Base-by-base conservation (phyloP, 2,113 vertebrate species). In the Colius striatus region DNA sequence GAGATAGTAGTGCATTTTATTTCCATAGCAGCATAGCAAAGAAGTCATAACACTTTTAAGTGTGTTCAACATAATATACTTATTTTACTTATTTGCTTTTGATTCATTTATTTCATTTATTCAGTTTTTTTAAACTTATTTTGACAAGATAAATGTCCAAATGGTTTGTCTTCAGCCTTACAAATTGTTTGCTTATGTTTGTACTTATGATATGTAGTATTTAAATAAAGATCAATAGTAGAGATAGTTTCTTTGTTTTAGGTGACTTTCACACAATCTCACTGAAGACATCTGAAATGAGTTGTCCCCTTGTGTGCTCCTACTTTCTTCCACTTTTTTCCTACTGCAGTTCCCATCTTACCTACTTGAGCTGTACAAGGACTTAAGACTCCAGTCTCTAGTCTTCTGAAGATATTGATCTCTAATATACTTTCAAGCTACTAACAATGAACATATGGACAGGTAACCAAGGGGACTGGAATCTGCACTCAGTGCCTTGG, bases 221-320 rank as follows among this genome's bases (percentile, higher is more conserved):
- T 55, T 27, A 43, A 74, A 63, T 10, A 22, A 53, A 82, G 65
- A 43, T n/a, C 5, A 12, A 3, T 16, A 45, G 5, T 32, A 51
- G 82, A 83, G 21, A 32, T 2, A 16, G 6, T 13, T 50, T 15
- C 1, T 22, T 29, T 30, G 36, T 74, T 55, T 60, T 25, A 26
- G 5, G 5, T 38, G 16, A 72, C n/a, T 62, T 76, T 73, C 5
- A 25, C 43, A 18, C 2, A 43, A 2, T 72, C 15, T 80, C 23
- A 17, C 50, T 82, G 65, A 47, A 75, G n/a, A 16, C 2, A 9
- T 41, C 16, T 58, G 18, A 48, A 79, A 67, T 9, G 26, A 43
- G 57, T 50, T 74, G 1, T 51, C 11, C 16, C 47, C 9, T 71
- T 38, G 4, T 0, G 1, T 11, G 2, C 2, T 67, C 48, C 22